These are phyloP conservation scores for Trachelus stipa DNA, from an alignment of 2,888 invertebrate species.

Conservation along the genomic window DNA sequence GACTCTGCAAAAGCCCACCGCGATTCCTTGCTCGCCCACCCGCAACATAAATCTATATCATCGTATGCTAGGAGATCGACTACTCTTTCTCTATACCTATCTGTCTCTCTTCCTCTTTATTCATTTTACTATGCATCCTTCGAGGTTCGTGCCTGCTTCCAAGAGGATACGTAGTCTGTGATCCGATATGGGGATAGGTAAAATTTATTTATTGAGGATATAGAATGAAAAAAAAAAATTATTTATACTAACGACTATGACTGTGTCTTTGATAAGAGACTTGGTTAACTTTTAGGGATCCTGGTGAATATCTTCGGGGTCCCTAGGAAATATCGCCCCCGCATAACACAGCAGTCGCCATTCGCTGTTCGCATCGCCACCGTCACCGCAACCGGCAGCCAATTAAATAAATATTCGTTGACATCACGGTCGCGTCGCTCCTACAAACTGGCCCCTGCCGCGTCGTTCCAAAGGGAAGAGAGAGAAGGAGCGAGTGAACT, in stretches of 20 bases:
- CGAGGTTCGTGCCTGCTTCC: neutral
- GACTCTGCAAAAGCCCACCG: constrained; percentile 31
- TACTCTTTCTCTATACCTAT: constrained; percentile 15
- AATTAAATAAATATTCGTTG: constrained; percentile 66
- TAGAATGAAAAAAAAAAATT: neutral
- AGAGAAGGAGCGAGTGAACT: constrained; percentile 9
- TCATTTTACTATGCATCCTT: neutral
- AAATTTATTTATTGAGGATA: neutral
- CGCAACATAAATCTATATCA: constrained; percentile 56
- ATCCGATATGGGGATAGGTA: neutral
- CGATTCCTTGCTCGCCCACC: constrained; percentile 9
- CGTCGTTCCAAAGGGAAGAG: constrained; percentile 29
- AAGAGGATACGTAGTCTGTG: neutral
- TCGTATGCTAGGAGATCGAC: constrained; percentile 17
- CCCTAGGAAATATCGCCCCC: constrained; percentile 53
- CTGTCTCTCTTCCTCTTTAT: constrained; percentile 11
- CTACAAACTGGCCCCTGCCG: constrained; percentile 60
- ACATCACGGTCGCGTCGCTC: constrained; percentile 62
- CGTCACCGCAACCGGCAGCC: constrained; percentile 45
- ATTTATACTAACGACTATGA: neutral
- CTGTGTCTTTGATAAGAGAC: neutral
- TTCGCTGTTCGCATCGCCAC: constrained; percentile 53
- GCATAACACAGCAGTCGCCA: constrained; percentile 58
- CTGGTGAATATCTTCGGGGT: neutral
- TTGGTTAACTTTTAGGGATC: neutral